Conservation (phyloP, 2,888 invertebrate species). For the Girardia tigrina region DNA sequence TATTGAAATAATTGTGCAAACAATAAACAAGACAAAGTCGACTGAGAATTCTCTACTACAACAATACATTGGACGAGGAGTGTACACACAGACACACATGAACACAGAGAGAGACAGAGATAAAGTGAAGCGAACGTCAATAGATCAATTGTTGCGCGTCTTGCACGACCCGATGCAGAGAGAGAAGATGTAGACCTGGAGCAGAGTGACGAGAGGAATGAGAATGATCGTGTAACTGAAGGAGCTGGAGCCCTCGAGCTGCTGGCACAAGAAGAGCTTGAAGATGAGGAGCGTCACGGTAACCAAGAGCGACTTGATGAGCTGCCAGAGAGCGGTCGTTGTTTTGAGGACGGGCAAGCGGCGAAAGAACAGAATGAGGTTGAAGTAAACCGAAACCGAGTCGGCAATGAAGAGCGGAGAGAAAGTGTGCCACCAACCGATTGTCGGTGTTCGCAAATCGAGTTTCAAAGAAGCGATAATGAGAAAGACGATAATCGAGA, state of each 20-base stretch:
- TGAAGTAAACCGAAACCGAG: background rate
- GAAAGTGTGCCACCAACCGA: background rate
- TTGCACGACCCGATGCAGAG: background rate
- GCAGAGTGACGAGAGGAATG: background rate
- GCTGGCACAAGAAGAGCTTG: background rate
- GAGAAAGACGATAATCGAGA: background rate
- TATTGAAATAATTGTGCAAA: no score
- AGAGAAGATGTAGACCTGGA: background rate
- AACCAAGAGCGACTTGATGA: background rate
- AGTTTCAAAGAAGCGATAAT: background rate
- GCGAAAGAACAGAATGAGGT: background rate
- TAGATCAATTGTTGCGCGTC: no score
- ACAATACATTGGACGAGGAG: no score
- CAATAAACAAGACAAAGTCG: no score
- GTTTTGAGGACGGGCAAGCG: background rate
- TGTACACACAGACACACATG: no score
- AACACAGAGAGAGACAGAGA: no score
- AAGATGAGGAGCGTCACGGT: background rate
- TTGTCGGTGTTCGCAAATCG: background rate
- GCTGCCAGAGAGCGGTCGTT: slow-evolving; percentile 18
- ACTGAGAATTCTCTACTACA: no score
- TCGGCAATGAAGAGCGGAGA: background rate
- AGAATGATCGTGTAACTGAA: background rate
- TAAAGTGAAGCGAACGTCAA: no score
- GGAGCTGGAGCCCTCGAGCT: background rate